Base-by-base conservation (phyloP, 2,888 invertebrate genomes). In the Antheraea yamamai region DNA sequence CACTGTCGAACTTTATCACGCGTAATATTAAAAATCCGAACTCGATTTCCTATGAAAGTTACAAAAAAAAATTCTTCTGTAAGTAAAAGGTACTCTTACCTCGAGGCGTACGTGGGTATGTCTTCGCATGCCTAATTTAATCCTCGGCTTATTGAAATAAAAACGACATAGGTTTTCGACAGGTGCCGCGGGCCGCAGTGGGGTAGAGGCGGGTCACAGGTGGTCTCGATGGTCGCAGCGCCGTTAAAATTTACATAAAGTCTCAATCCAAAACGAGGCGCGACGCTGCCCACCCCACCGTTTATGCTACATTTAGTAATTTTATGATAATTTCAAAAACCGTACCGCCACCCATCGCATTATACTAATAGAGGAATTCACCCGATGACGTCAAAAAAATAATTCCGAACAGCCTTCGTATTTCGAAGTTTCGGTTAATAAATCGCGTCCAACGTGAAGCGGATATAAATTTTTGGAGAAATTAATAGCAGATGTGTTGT, bases 201-300 rank as follows among this genome's bases (percentile, higher is more conserved):
- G 86, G 87, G 86, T n/a, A 80, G 86, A 83, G 85, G 85, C 79
- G 87, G 90, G 92, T 89, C 95, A 91, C 95, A 95, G 95, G 95
- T 95, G 95, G 88, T 89, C 87, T 84, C 95, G 94, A 95, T 95
- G 95, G 95, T 94, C 95, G 94, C 94, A 89, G 92, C 92, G 93
- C 94, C 95, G 95, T 95, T 95, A 95, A 94, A 94, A 95, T 95
- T 95, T 95, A 95, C 95, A 95, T 95, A 95, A 95, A 94, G 95
- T 95, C 95, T 95, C 94, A 94, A 95, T 95, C 94, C 94, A 91
- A 92, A 87, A 87, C 91, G 91, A 84, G 91, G 90, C 87, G 89
- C 89, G 87, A 86, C 88, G 88, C 91, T 92, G 92, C 89, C 94
- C 93, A 90, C 94, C 94, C 94, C 91, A 91, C 93, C 64, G 91